Evolutionary conservation across 30 jellyfish, hydroid and myxozoan species (phyloP).

Genomic region (Cassiopea andromeda): DNA sequence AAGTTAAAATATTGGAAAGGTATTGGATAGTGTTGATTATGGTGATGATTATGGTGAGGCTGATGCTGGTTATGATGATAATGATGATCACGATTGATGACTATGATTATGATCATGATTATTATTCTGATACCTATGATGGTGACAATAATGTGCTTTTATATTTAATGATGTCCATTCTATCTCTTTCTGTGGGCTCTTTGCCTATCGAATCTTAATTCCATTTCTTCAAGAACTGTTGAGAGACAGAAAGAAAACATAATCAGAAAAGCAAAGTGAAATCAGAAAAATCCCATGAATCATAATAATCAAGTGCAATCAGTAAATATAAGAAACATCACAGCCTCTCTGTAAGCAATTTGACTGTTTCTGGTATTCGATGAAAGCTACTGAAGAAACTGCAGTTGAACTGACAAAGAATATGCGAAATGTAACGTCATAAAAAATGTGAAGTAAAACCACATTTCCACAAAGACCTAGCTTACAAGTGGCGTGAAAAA

Average conservation of each 20-base stretch:
- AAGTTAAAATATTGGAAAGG: too few relatives aligned
- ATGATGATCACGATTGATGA: not conserved
- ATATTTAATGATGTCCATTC: not conserved
- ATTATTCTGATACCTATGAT: not conserved
- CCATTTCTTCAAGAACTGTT: constrained; percentile 78
- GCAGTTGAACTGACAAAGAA: too few relatives aligned
- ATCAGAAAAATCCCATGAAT: not conserved
- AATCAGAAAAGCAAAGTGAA: not conserved
- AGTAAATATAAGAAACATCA: too few relatives aligned
- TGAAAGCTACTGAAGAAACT: too few relatives aligned
- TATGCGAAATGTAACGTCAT: too few relatives aligned
- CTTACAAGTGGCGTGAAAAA: too few relatives aligned
- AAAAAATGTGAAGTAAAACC: too few relatives aligned
- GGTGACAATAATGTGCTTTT: not conserved
- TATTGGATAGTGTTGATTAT: not conserved
- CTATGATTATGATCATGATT: not conserved
- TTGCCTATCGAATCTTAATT: constrained; percentile 73
- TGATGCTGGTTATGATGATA: not conserved
- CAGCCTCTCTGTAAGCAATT: too few relatives aligned
- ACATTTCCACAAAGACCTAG: too few relatives aligned
- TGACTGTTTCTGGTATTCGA: too few relatives aligned
- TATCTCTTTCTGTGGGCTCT: constrained; percentile 72
- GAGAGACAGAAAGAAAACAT: not conserved
- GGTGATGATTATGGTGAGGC: not conserved
- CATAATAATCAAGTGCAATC: not conserved